Percentiles rank a stretch among this genome's conserved stretches.
These are phyloP conservation scores for Ophion ellenae DNA, from an alignment of 2,888 invertebrate genomes.

Conservation along the genomic window DNA sequence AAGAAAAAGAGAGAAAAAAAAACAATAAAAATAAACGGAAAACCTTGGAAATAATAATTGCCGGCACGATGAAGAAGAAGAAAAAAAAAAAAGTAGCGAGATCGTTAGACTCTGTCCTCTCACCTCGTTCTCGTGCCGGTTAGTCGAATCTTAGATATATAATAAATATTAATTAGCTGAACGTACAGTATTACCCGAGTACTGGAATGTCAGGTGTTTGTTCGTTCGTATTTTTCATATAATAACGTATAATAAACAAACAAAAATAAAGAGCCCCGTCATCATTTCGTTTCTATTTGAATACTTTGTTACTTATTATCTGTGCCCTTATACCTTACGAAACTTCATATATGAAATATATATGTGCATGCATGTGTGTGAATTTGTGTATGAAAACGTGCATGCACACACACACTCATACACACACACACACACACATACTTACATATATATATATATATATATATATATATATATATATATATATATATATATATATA, in stretches of 20 bases:
- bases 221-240: constrained; percentile 70
- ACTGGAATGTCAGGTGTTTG: constrained; percentile 71
- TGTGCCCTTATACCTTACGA: constrained; percentile 49
- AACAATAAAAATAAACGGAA: constrained; percentile 53
- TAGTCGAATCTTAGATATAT: constrained; percentile 69
- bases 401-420: background rate
- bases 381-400: background rate
- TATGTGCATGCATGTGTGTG: background rate
- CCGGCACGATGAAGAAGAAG: constrained; percentile 61
- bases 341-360: constrained; percentile 17
- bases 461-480: constrained; percentile 2
- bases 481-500: constrained; percentile 1
- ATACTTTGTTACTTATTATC: constrained; percentile 61
- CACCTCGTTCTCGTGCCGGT: constrained; percentile 65
- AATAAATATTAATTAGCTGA: constrained; percentile 69
- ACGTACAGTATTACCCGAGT: constrained; percentile 71
- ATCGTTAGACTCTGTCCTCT: constrained; percentile 64
- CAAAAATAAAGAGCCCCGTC: constrained; percentile 67
- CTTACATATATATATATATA: background rate
- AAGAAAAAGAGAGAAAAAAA: constrained; percentile 47
- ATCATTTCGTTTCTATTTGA: constrained; percentile 66
- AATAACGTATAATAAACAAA: constrained; percentile 68
- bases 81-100: constrained; percentile 58
- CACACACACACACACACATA: no score
- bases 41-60: constrained; percentile 68